Evolutionary conservation across 2,797 vertebrate species (phyloP).

Genomic region (Atherinosoma microstoma): DNA sequence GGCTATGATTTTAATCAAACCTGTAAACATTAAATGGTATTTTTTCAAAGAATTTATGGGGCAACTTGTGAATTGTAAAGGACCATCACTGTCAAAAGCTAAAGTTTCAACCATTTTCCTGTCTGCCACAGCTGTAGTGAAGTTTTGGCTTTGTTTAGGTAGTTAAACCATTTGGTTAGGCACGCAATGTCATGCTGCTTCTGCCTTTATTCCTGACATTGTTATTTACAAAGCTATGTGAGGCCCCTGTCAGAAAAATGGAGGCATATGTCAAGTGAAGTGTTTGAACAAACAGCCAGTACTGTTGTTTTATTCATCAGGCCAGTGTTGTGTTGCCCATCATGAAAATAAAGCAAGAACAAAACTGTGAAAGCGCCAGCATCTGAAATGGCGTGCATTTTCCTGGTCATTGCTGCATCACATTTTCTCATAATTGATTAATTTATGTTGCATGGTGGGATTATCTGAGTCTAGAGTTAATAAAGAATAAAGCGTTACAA

Average conservation of each 20-base stretch:
- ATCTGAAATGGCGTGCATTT: slow-evolving; percentile 9
- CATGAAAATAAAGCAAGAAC: slow-evolving; percentile 13
- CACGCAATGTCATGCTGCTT: slow-evolving; percentile 1
- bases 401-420: slow-evolving; percentile 5
- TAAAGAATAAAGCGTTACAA: background rate
- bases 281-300: slow-evolving; percentile 24
- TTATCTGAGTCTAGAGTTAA: slow-evolving; percentile 7
- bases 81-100: background rate
- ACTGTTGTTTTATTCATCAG: slow-evolving; percentile 24
- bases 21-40: background rate
- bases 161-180: slow-evolving; percentile 9
- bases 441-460: background rate
- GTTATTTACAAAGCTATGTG: slow-evolving; percentile 25
- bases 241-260: slow-evolving; percentile 11
- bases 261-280: slow-evolving; percentile 22
- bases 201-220: slow-evolving; percentile 17
- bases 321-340: slow-evolving; percentile 9
- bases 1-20: background rate
- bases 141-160: background rate
- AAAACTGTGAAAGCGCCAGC: background rate
- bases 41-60: background rate
- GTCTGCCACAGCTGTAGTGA: background rate
- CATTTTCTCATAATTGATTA: slow-evolving; percentile 1
- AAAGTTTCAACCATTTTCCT: background rate
- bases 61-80: background rate